Base-by-base conservation (phyloP, 2,888 invertebrate genomes). In the Nomada goodeniana region DNA sequence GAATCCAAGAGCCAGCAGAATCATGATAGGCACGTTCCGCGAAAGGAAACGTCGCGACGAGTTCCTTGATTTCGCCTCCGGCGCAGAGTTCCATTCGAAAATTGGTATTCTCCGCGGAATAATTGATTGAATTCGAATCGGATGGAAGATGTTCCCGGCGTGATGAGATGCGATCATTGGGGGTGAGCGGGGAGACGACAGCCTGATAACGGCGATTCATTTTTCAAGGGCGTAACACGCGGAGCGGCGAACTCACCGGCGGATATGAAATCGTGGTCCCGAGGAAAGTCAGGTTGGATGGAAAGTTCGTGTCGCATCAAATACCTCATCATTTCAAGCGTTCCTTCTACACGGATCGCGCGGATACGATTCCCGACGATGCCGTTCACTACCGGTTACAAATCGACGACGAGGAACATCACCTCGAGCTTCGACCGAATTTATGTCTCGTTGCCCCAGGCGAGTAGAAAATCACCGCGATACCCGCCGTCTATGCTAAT, bases 251-350 rank as follows among this genome's bases (percentile, higher is more conserved):
- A 50, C 77, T 86, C 23, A 59, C 64, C 7, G 80, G 79, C 60
- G 90, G 90, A 63, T 92, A 90, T 80, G 92, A 94, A 80, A 85
- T 94, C 71, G 91, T 94, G 29, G 87, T 93, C 20, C 94, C 94
- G 11, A 88, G 91, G 47, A 93, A 92, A 82, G 93, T 94, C 44
- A 88, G 88, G 20, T 87, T 89, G 75, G 89, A 91, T 29, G 93
- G 94, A 60, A 86, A 86, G 70, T 94, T 94, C 82, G 55, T 93
- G 57, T 92, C 93, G 7, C 91, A 93, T 84, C 89, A 85, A 57
- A 88, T 94, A 73, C 93, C 93, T 18, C 94, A 93, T 86, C 92
- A 91, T 79, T 93, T 89, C 84, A 89, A 90, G 23, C 83, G 83
- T 23, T 81, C 81, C 18, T 87, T 84, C 65, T 84, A 90, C 82